Percentiles rank a stretch among this genome's conserved stretches.
Conservation (phyloP, 2,113 vertebrate genomes). For the Daphoenositta chrysoptera region DNA sequence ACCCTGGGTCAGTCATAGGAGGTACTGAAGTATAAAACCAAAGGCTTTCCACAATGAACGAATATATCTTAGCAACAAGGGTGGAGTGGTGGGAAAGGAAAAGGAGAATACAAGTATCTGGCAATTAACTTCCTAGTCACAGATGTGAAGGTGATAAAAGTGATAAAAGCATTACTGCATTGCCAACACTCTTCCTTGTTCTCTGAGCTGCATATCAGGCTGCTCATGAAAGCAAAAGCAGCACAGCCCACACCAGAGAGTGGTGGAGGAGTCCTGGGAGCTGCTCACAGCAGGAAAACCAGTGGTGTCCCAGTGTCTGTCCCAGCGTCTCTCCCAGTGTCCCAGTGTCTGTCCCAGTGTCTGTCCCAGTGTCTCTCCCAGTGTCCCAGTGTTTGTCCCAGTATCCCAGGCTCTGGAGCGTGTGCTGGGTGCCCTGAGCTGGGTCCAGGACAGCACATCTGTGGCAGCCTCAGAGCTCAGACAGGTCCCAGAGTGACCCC, state of each 20-base stretch:
- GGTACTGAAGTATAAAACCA: background rate
- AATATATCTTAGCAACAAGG: conserved; percentile 63
- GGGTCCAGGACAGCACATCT: background rate
- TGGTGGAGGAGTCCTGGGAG: background rate
- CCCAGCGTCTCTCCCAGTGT: no score
- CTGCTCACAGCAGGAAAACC: background rate
- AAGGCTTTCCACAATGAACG: background rate
- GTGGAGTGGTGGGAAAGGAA: conserved; percentile 68
- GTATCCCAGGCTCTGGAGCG: background rate
- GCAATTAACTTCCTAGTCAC: conserved; percentile 63
- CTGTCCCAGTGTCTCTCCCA: no score
- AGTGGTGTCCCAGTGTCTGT: background rate
- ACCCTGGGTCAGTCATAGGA: background rate
- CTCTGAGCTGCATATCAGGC: background rate
- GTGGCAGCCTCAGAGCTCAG: background rate
- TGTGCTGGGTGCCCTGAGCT: background rate
- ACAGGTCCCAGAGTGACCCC: background rate
- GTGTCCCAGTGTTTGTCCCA: no score
- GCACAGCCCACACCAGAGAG: background rate
- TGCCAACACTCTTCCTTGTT: conserved; percentile 50
- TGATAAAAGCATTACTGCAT: conserved; percentile 50
- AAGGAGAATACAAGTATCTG: conserved; percentile 61
- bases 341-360: background rate
- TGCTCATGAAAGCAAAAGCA: background rate
- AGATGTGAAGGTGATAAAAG: conserved; percentile 62